Conservation (phyloP, 2,797 vertebrate species). For the Peromyscus eremicus region DNA sequence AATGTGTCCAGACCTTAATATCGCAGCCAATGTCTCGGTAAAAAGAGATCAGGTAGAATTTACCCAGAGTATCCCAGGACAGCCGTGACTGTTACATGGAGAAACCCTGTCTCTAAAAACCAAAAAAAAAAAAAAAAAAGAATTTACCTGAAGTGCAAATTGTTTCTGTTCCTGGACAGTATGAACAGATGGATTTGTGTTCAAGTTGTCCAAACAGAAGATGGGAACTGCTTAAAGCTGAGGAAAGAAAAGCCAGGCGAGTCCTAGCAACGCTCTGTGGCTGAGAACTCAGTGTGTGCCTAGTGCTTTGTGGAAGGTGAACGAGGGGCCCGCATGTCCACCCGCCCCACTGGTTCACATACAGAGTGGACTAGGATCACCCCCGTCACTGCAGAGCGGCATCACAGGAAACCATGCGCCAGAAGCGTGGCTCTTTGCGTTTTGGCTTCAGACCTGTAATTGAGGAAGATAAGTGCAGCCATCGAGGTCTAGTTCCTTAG, state of each 20-base stretch:
- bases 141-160: no score
- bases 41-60: neutral
- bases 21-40: neutral
- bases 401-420: neutral
- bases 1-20: neutral
- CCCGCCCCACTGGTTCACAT: no score
- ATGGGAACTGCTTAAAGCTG: neutral
- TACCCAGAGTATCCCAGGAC: neutral
- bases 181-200: rapidly evolving
- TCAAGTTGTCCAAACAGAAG: rapidly evolving
- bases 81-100: neutral
- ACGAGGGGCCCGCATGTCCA: rapidly evolving
- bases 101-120: neutral
- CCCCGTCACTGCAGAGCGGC: neutral
- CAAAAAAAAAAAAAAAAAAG: neutral
- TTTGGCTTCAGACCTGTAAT: neutral
- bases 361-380: neutral
- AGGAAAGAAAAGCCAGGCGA: neutral
- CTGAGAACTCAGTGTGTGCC: rapidly evolving
- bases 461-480: neutral
- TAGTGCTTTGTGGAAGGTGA: no score
- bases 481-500: neutral
- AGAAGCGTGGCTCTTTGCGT: neutral
- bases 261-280: rapidly evolving
- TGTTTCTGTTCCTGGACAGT: neutral